A percentile compares a stretch with the other conserved stretches of the same genome.
Conservation (phyloP, 2,113 vertebrate genomes). For the Benitochromis conjunctus region DNA sequence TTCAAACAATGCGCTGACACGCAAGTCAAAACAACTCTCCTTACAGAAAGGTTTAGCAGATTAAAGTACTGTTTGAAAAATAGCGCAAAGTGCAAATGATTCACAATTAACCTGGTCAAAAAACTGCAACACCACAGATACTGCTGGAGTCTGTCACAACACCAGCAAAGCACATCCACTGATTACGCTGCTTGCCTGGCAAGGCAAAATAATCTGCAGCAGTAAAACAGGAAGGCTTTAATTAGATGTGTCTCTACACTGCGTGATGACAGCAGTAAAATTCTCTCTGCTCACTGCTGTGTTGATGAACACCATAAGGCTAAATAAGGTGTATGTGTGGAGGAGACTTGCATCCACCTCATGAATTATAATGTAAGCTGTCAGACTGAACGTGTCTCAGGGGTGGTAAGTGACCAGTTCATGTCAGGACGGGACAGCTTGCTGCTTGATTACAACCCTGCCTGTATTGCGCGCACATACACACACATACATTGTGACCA, state of each 20-base stretch:
- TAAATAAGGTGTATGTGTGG: constrained; percentile 23
- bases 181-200: neutral
- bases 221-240: constrained; percentile 2
- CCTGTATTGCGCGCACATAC: neutral
- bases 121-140: neutral
- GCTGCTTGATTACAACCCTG: constrained; percentile 17
- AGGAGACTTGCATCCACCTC: constrained; percentile 22
- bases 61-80: neutral
- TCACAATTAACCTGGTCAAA: neutral
- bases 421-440: constrained; percentile 34
- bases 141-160: neutral
- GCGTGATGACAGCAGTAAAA: constrained; percentile 12
- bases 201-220: constrained; percentile 10
- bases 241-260: neutral
- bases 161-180: neutral
- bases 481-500: neutral
- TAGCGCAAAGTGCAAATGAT: neutral
- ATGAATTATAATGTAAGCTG: constrained; percentile 67
- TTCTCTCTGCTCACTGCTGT: constrained; percentile 2
- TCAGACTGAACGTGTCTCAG: constrained; percentile 40
- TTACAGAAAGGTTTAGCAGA: neutral
- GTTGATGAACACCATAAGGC: constrained; percentile 22
- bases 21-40: neutral
- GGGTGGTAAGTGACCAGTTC: constrained; percentile 48
- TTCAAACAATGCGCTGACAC: neutral